phyloP scores from a whole-genome alignment of 2,113 vertebrate species.

The Scopus umbretta region DNA sequence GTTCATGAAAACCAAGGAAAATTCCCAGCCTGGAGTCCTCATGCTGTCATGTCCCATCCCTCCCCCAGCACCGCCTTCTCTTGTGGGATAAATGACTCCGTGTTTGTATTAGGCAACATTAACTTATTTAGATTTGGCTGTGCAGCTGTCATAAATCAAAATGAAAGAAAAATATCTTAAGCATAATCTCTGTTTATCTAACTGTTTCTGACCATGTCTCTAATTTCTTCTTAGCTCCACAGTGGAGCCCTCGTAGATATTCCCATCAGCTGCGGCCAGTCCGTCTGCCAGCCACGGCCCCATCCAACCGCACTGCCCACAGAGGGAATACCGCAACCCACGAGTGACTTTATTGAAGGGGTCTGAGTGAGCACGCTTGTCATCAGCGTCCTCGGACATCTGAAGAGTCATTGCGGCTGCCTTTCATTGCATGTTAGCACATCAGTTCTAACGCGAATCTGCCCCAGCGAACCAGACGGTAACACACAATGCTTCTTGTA shows the following conservation, averaged over 20 bases:
- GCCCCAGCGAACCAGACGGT: fast-evolving
- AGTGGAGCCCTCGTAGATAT: not conserved
- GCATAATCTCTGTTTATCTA: constrained; percentile 36
- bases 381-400: not conserved
- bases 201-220: not conserved
- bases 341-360: not conserved
- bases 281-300: not conserved
- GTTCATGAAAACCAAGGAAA: not conserved
- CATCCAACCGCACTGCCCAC: not conserved
- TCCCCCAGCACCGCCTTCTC: not conserved
- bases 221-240: not conserved
- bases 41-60: not conserved
- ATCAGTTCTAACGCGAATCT: fast-evolving
- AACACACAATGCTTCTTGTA: not conserved
- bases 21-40: not conserved
- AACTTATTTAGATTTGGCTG: constrained; percentile 4
- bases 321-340: not conserved
- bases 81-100: fast-evolving
- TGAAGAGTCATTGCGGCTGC: not conserved
- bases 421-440: not conserved
- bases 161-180: constrained; percentile 44
- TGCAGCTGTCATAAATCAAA: constrained; percentile 18
- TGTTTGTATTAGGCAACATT: constrained; percentile 23
- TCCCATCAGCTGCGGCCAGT: not conserved
- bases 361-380: constrained; percentile 29